Conservation (phyloP, 1,140 invertebrate genomes). For the Achatina immaculata region DNA sequence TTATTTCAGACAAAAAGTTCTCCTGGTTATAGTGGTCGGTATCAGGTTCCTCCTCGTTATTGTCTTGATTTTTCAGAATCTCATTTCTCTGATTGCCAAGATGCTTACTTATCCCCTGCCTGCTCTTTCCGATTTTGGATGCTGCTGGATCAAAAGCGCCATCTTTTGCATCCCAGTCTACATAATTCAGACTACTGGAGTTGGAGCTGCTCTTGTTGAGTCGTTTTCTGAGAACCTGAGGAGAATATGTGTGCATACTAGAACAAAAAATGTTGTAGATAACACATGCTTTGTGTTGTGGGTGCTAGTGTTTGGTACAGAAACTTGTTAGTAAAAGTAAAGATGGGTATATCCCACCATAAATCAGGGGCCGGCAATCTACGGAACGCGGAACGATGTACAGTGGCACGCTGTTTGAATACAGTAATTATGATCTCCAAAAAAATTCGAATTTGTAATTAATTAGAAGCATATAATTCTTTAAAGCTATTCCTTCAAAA, state of each 20-base stretch:
- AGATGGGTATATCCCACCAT: too few species aligned
- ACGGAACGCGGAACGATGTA: too few species aligned
- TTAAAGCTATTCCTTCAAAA: too few species aligned
- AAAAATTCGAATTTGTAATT: too few species aligned
- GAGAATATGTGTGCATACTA: too few species aligned
- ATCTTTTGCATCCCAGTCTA: neutral
- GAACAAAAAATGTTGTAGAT: neutral
- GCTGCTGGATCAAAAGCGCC: neutral
- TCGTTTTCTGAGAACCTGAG: neutral
- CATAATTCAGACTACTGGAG: neutral
- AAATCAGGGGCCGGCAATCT: too few species aligned
- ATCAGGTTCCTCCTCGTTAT: neutral
- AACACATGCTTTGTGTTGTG: neutral
- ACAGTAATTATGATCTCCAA: too few species aligned
- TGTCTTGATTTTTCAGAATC: neutral
- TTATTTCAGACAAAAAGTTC: neutral
- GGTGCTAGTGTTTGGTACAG: too few species aligned
- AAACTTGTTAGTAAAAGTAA: too few species aligned
- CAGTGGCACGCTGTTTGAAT: too few species aligned
- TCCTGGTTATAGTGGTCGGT: neutral
- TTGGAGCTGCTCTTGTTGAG: conserved; percentile 1
- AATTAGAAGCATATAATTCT: too few species aligned
- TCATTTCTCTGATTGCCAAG: neutral
- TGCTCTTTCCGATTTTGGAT: neutral
- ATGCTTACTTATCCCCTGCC: neutral